Percentiles rank a stretch among this genome's conserved stretches.
Evolutionary conservation across 2,888 invertebrate genomes (phyloP).

Genomic region (Eupelmus urozonus): DNA sequence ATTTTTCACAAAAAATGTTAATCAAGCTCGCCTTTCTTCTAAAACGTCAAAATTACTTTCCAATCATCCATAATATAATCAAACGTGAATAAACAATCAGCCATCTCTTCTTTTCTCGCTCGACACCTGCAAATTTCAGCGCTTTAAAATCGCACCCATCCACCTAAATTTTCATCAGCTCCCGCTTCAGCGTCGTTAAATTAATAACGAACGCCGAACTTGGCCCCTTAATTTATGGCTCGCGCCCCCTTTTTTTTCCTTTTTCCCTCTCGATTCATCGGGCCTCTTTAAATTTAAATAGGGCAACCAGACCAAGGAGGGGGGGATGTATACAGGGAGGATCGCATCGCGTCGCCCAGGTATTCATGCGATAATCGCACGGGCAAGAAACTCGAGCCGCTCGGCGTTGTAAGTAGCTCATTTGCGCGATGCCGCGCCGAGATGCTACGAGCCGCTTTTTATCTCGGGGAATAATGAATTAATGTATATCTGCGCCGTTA

Average conservation of each 20-base stretch:
- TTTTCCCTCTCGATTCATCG: constrained; percentile 7
- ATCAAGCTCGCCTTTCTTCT: too few species aligned
- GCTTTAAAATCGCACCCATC: neutral
- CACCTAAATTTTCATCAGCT: neutral
- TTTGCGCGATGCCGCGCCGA: neutral
- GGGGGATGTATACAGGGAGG: neutral
- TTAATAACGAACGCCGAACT: constrained; percentile 30
- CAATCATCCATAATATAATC: too few species aligned
- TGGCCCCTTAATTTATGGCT: neutral
- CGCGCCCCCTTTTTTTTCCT: neutral
- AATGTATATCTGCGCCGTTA: constrained; percentile 21
- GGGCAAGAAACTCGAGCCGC: constrained; percentile 19
- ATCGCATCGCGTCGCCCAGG: neutral
- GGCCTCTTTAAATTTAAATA: constrained; percentile 52
- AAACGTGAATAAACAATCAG: too few species aligned
- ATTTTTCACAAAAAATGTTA: too few species aligned
- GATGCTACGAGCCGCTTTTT: constrained; percentile 29
- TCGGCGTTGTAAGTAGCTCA: constrained; percentile 21
- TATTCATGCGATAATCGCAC: constrained; percentile 32
- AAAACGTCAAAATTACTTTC: neutral
- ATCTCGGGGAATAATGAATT: constrained; percentile 48
- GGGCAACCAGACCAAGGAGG: neutral
- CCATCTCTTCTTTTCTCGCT: too few species aligned
- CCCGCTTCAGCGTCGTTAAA: constrained; percentile 11
- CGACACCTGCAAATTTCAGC: too few species aligned